These are phyloP conservation scores for Diachrysia chrysitis DNA, from an alignment of 2,888 invertebrate species.

Conservation along the genomic window DNA sequence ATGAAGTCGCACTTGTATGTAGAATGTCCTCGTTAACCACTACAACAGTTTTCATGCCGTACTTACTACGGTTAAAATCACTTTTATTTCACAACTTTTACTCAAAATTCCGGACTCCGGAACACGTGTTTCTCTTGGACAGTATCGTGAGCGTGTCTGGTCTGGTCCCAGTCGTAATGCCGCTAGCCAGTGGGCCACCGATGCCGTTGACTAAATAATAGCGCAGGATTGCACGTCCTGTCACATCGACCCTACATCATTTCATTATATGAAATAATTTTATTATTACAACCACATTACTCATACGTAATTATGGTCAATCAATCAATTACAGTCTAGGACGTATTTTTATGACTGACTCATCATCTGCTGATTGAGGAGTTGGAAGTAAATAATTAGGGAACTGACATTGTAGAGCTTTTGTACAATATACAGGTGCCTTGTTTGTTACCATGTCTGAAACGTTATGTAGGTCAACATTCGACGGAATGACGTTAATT, in stretches of 20 bases:
- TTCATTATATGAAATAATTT: constrained; percentile 76
- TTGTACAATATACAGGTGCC: not conserved
- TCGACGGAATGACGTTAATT: not conserved
- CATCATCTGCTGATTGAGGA: constrained; percentile 18
- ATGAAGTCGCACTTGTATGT: constrained; percentile 30
- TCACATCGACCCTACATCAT: constrained; percentile 72
- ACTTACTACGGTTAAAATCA: constrained; percentile 29
- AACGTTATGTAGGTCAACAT: constrained; percentile 5
- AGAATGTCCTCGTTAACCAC: constrained; percentile 43
- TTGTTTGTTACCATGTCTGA: not conserved
- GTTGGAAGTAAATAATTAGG: constrained; percentile 9
- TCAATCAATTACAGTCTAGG: constrained; percentile 53
- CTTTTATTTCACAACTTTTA: constrained; percentile 33
- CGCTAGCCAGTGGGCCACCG: constrained; percentile 67
- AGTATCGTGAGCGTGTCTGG: constrained; percentile 23
- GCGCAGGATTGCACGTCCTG: constrained; percentile 79
- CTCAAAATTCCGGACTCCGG: constrained; percentile 4
- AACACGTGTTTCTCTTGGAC: constrained; percentile 23
- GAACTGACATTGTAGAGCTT: not conserved
- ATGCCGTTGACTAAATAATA: constrained; percentile 76
- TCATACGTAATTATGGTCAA: constrained; percentile 59
- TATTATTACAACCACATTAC: constrained; percentile 63
- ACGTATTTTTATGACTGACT: constrained; percentile 41
- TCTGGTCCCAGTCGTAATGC: constrained; percentile 61
- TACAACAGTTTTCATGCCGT: constrained; percentile 70